Evolutionary conservation across 2,113 vertebrate genomes (phyloP), one percentile per base, ranked within the genome.

Genomic region (Chaetodon trifascialis): DNA sequence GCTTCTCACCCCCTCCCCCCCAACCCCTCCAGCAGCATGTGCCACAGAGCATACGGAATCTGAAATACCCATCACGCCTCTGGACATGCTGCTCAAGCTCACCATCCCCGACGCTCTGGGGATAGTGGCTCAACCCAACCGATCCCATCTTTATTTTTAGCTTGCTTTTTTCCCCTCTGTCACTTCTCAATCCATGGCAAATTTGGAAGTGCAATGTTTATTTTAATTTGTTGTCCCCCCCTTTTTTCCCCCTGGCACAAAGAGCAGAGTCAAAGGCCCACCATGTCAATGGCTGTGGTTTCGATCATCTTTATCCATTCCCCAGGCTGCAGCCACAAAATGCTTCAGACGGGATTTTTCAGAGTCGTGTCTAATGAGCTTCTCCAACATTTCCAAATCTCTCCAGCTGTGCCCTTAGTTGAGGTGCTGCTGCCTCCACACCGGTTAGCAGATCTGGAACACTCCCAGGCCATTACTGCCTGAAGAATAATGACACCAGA

Each of bases 21-120:
- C 71, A 62, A 36, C 75, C 84, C 86, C 85, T 78, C 54, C 75
- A 89, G 90, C 89, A 92, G 94, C 95, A 96, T 95, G 94, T 93
- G 93, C 88, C 86, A 86, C 87, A 83, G 92, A 91, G 91, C 92
- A 94, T 93, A 91, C 62, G 78, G 89, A 88, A 76, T 87, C 84
- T 85, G 89, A 93, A 86, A 80, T 81, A 89, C 89, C 88, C 91
- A 91, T 91, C 87, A 89, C 44, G 79, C 89, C 86, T 83, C 86
- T 83, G 87, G 88, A 86, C 87, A 87, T 83, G 80, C 87, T 87
- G 85, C 80, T 89, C 59, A 73, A 86, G 74, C 82, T 77, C 80
- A 90, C 90, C 88, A 89, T 92, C 86, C 84, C 80, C 25, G 12
- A 17, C 30, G 71, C 84, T 83, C 54, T 83, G 70, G 88, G 83